These are phyloP conservation scores for Embidobia sp. DNA, from an alignment of 2,888 invertebrate species.

Conservation along the genomic window DNA sequence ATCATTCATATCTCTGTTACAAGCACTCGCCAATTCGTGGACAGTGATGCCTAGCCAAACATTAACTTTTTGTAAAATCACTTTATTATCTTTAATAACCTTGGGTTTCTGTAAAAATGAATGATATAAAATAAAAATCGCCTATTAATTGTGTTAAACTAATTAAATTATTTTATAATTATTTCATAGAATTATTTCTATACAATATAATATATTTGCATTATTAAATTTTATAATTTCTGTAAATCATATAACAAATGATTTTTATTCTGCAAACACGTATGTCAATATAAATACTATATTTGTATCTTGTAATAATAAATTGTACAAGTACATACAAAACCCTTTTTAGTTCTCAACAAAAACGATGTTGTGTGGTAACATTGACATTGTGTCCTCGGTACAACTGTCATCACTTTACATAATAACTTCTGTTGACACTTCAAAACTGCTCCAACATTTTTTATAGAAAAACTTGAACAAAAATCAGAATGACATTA, in stretches of 20 bases:
- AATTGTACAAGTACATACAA: not conserved
- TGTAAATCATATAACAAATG: no score
- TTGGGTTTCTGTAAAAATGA: conserved; percentile 18
- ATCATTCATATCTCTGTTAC: conserved; percentile 21
- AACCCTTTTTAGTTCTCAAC: conserved; percentile 3
- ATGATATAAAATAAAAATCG: no score
- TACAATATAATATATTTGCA: not conserved
- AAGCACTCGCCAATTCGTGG: conserved; percentile 27
- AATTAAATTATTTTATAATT: not conserved
- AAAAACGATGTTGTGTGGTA: conserved; percentile 32
- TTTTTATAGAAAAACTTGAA: conserved; percentile 14
- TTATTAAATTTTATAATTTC: not conserved
- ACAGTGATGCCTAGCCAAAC: conserved; percentile 46
- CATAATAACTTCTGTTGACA: conserved; percentile 10
- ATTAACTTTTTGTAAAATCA: not conserved
- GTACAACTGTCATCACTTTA: conserved; percentile 18
- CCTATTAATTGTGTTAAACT: not conserved
- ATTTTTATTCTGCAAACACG: no score
- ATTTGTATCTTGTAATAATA: not conserved
- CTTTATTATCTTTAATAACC: conserved; percentile 20
- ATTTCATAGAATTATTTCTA: not conserved
- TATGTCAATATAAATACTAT: not conserved
- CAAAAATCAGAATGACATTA: not conserved
- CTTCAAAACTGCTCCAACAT: conserved; percentile 6
- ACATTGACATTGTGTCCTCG: conserved; percentile 31